A percentile compares a stretch with the other conserved stretches of the same genome.
These are phyloP conservation scores for Sebastes vulpes DNA, from an alignment of 2,797 vertebrate genomes.

Conservation along the genomic window DNA sequence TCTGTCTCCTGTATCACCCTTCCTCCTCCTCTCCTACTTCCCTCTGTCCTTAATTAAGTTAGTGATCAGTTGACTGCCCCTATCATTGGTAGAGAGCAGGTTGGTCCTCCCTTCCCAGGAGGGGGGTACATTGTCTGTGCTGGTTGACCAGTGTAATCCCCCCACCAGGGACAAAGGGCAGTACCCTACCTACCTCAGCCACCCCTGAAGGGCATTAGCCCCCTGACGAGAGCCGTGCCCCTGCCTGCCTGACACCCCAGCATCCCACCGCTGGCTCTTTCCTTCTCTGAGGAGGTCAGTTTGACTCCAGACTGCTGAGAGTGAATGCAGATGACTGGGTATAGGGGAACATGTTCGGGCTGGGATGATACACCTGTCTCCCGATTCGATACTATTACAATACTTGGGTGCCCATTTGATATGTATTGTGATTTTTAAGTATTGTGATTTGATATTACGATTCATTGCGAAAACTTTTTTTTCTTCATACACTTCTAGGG, in stretches of 20 bases:
- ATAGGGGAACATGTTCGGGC: not conserved
- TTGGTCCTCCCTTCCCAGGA: constrained; percentile 85
- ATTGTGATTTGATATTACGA: no score
- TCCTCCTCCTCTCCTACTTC: constrained; percentile 38
- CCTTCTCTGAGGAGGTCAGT: constrained; percentile 29
- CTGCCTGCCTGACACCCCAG: constrained; percentile 31
- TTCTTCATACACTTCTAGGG: no score
- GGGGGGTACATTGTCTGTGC: constrained; percentile 87
- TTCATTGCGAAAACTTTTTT: no score
- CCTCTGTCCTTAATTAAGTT: constrained; percentile 84
- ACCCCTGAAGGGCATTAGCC: constrained; percentile 84
- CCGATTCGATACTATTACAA: no score
- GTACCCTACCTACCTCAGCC: constrained; percentile 73
- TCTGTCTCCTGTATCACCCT: constrained; percentile 20
- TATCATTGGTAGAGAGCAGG: constrained; percentile 81
- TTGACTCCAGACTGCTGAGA: constrained; percentile 9
- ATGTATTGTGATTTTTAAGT: no score
- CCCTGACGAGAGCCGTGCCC: constrained; percentile 72
- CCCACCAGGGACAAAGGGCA: constrained; percentile 83
- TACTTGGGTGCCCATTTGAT: no score
- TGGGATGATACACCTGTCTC: no score
- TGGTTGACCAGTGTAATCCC: constrained; percentile 89
- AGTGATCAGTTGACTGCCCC: constrained; percentile 86
- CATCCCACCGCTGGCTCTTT: constrained; percentile 32
- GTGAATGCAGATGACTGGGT: not conserved